Base-by-base conservation (phyloP, 2,797 vertebrate species). In the Anguilla anguilla region DNA sequence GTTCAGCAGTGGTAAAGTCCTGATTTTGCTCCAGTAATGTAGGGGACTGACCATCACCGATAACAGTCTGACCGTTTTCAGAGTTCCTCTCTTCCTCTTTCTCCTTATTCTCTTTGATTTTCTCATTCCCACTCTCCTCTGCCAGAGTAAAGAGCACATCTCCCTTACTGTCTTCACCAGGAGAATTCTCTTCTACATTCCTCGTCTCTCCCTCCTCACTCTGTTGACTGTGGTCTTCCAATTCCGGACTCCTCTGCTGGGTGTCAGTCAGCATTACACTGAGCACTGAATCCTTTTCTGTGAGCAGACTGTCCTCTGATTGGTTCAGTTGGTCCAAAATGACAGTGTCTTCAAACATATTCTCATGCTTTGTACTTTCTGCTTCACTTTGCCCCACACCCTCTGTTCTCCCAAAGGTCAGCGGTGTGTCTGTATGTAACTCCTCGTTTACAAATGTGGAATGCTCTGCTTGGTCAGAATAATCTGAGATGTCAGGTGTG, bases 401-500 rank as follows among this genome's bases (percentile, higher is more conserved):
- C 25, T 10, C 67, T 69, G 25, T 69, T 3, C 15, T n/a, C 22
- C 6, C 25, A 6, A n/a, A 22, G 25, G 7, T 7, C n/a, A n/a
- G 25, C 22, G 3, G 67, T 28, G 25, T n/a, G 67, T 28, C 25
- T 7, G 25, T n/a, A 3, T n/a, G 25, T n/a, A 7, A 28, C n/a
- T n/a, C 67, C 25, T 69, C 9, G 25, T 7, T 28, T 28, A 69
- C 5, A 69, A 69, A 10, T 7, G 67, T 69, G 67, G 25, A 25
- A 69, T n/a, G 67, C 25, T 69, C 67, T 2, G 4, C n/a, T 28
- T 28, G 5, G 3, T 69, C 2, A 28, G 67, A 28, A n/a, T 69
- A 11, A 69, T 69, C 67, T 69, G 67, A 69, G 67, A 25, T 74
- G 10, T 31, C 85, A 55, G 3, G 22, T 85, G 89, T 90, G 90